Base-by-base conservation (phyloP, 2,113 vertebrate genomes). In the Galbula dea region DNA sequence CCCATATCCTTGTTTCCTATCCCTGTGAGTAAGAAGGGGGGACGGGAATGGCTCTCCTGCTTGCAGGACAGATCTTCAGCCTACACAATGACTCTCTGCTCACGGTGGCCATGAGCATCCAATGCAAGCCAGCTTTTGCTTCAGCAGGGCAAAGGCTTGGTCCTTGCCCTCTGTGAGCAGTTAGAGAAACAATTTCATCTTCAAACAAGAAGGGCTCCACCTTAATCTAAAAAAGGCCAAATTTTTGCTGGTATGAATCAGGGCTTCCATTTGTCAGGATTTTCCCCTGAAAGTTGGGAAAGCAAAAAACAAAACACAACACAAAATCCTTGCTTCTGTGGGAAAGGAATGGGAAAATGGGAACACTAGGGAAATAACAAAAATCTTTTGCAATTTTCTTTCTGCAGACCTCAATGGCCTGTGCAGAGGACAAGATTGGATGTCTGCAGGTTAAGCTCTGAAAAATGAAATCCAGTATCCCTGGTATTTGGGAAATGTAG, bases 161-260 rank as follows among this genome's bases (percentile, higher is more conserved):
- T 69, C 54, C 71, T 79, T 75, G 62, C 39, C 59, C 41, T 90
- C 74, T 84, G 18, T 79, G 41, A 32, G 58, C 41, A 27, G 54
- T 84, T 46, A 72, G 57, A 68, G 48, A 78, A 78, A 86, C 86
- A 77, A 93, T 95, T 95, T 91, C 55, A 71, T 85, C 82, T 74
- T 92, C 72, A 48, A 30, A 77, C 71, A 36, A 89, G 43, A 91
- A 94, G 39, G 54, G 79, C 88, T 95, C 95, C 93, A 95, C 96
- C 95, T 96, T 96, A 92, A 95, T 89, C 59, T 95, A 41, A 85
- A 89, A 85, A 92, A 91, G 75, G 75, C 62, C 89, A 79, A 37
- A 89, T 96, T 92, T 96, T 96, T 96, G 71, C 78, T 95, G 74
- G 63, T 96, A 95, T 96, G 95, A 95, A 93, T 96, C 94, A 95